Evolutionary conservation across 2,797 vertebrate species (phyloP).

Genomic region (Hydrolagus colliei): DNA sequence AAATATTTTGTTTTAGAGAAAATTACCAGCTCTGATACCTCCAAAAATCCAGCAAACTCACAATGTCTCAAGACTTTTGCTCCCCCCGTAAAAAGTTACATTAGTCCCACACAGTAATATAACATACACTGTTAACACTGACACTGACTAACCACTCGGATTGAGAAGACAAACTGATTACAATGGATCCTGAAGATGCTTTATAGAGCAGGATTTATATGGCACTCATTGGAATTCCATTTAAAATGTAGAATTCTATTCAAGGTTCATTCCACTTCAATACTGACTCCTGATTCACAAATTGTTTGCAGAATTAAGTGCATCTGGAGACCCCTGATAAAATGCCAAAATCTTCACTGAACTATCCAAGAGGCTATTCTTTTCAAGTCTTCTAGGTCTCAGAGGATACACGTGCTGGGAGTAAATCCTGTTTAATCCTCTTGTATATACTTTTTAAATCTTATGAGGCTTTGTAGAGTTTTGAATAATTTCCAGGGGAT

Average conservation of each 20-base stretch:
- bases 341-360: constrained; percentile 3
- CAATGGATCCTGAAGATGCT: neutral
- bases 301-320: neutral
- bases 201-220: neutral
- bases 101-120: neutral
- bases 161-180: too few relatives aligned
- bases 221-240: neutral
- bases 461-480: neutral
- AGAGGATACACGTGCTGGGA: neutral
- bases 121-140: neutral
- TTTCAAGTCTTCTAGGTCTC: neutral
- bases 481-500: constrained; percentile 19
- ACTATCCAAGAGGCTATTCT: neutral
- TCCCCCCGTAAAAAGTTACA: neutral
- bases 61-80: neutral
- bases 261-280: neutral
- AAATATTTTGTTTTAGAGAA: neutral
- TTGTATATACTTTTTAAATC: constrained; percentile 20
- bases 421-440: constrained; percentile 23
- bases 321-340: neutral
- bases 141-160: too few relatives aligned
- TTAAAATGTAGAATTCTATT: neutral
- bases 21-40: neutral
- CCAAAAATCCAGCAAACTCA: neutral
- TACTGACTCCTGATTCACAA: neutral